phyloP scores from a whole-genome alignment of 2,113 vertebrate genomes.

The Entomyzon cyanotis region DNA sequence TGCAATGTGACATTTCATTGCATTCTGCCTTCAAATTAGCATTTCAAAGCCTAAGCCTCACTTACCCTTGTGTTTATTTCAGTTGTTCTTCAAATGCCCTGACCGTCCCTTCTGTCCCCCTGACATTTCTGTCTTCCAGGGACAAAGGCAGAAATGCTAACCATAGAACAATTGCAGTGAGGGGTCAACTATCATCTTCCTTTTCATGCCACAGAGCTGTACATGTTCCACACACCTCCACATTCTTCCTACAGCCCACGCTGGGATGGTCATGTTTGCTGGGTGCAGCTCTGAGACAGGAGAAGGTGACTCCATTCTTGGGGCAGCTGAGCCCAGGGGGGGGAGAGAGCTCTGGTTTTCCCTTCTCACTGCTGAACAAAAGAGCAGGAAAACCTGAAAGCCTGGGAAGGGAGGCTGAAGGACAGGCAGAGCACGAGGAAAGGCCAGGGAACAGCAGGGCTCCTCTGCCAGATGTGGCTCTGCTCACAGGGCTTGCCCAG shows the following conservation, averaged over 20 bases:
- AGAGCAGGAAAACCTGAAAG: neutral
- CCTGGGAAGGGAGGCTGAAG: neutral
- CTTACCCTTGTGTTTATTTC: neutral
- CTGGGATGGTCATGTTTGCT: accelerated
- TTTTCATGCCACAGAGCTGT: neutral
- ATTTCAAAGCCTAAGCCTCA: neutral
- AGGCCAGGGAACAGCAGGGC: accelerated
- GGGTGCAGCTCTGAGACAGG: accelerated
- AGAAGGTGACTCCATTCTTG: neutral
- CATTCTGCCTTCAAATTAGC: neutral
- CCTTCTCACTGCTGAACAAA: neutral
- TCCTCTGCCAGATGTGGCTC: neutral
- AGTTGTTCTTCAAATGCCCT: neutral
- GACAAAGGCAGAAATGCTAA: neutral
- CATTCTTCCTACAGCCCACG: neutral
- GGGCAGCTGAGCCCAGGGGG: neutral
- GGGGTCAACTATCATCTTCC: neutral
- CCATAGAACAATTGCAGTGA: neutral
- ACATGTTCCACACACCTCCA: neutral
- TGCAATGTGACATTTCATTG: neutral
- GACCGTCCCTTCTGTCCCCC: neutral
- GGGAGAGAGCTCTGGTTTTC: neutral
- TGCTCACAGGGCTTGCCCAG: neutral
- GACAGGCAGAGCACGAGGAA: neutral
- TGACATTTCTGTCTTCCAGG: neutral